Percentiles rank a stretch among this genome's conserved stretches.
Conservation (phyloP, 2,113 vertebrate species). For the Brienomyrus brachyistius region DNA sequence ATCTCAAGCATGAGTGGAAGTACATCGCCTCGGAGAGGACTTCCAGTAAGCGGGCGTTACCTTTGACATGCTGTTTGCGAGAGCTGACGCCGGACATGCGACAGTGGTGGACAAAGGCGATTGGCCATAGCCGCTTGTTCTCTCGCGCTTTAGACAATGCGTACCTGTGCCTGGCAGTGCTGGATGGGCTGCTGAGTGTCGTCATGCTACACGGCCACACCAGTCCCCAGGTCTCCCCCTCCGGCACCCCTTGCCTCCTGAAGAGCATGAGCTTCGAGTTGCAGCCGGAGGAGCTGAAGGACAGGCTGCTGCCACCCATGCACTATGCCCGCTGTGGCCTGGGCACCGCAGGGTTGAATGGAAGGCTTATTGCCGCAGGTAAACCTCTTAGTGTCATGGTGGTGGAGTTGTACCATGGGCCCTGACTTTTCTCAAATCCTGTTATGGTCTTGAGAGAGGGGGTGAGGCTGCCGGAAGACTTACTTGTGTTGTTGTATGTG, state of each 20-base stretch:
- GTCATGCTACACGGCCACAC: conserved; percentile 93
- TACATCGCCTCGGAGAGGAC: conserved; percentile 97
- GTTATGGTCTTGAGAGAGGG: not conserved
- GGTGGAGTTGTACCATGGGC: not conserved
- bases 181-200: conserved; percentile 87
- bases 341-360: conserved; percentile 78
- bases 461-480: not conserved
- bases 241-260: conserved; percentile 81
- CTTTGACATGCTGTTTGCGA: not conserved
- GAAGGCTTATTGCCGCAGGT: conserved; percentile 87
- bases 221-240: conserved; percentile 89
- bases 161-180: conserved; percentile 90
- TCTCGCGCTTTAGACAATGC: conserved; percentile 68
- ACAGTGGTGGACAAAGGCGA: not conserved
- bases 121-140: not conserved
- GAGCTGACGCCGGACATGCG: not conserved
- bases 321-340: conserved; percentile 90
- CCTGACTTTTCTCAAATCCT: not conserved
- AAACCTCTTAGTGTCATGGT: not conserved
- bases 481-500: not conserved
- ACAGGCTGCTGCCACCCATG: conserved; percentile 89
- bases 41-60: conserved; percentile 71
- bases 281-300: conserved; percentile 67
- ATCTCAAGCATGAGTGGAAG: conserved; percentile 92
- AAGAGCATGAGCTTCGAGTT: conserved; percentile 95